A percentile compares a stretch with the other conserved stretches of the same genome.
phyloP scores from a whole-genome alignment of 1,140 invertebrate species.

The Idris sp. region DNA sequence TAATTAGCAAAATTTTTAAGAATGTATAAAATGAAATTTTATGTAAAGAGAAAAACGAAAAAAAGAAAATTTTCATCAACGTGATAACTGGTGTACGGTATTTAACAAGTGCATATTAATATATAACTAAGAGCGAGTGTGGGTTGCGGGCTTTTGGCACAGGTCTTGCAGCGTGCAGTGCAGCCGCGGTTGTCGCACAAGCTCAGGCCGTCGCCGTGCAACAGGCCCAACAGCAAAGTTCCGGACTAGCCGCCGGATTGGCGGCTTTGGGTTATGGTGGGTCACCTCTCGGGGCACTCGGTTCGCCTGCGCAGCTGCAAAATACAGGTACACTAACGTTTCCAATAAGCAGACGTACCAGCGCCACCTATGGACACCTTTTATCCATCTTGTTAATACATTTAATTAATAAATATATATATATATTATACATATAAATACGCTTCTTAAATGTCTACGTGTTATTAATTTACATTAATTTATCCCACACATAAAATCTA shows the following conservation, averaged over 20 bases:
- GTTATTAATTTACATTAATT: too few relatives aligned
- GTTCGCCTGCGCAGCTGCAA: slow-evolving; percentile 77
- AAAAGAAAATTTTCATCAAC: too few relatives aligned
- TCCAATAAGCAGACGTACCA: slow-evolving; percentile 46
- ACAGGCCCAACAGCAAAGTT: slow-evolving; percentile 77
- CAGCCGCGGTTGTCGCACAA: slow-evolving; percentile 76
- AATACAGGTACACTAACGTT: slow-evolving; percentile 73
- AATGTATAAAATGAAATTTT: too few relatives aligned
- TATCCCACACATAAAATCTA: too few relatives aligned
- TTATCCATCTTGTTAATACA: slow-evolving; percentile 7
- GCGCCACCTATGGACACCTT: slow-evolving; percentile 39
- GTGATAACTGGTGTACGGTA: slow-evolving; percentile 65
- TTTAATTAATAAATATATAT: too few relatives aligned
- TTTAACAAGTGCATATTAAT: slow-evolving; percentile 64
- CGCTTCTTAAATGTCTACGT: neutral
- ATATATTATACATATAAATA: slow-evolving; percentile 11
- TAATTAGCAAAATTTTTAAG: too few relatives aligned
- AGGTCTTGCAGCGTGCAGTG: slow-evolving; percentile 78
- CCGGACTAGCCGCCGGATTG: slow-evolving; percentile 76
- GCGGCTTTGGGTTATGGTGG: slow-evolving; percentile 77
- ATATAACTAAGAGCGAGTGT: slow-evolving; percentile 70
- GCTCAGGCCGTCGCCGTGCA: slow-evolving; percentile 77
- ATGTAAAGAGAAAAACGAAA: too few relatives aligned
- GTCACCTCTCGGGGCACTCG: slow-evolving; percentile 76
- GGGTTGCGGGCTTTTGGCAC: slow-evolving; percentile 76